A percentile compares a stretch with the other conserved stretches of the same genome.
Evolutionary conservation across 2,797 vertebrate genomes (phyloP).

Genomic region (Sternarchorhynchus goeldii): DNA sequence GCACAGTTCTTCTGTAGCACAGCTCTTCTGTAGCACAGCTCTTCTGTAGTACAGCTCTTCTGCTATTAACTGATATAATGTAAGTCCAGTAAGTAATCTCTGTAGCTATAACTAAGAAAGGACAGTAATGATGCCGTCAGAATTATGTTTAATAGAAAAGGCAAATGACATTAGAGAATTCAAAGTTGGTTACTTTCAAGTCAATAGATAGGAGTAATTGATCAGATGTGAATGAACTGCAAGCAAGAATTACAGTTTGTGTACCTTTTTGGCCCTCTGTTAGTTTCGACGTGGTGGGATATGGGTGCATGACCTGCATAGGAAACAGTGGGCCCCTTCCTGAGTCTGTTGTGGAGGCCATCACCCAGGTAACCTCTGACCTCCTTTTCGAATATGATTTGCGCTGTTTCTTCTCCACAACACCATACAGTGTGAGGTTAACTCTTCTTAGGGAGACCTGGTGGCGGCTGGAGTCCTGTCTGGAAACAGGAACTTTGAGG

Average conservation of each 20-base stretch:
- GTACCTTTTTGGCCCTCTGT: background rate
- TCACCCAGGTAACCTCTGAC: constrained; percentile 81
- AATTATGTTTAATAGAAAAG: too few species aligned
- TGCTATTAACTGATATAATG: background rate
- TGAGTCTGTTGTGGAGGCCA: constrained; percentile 90
- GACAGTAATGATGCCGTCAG: too few species aligned
- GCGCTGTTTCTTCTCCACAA: background rate
- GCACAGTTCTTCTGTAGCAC: too few species aligned
- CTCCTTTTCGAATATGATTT: background rate
- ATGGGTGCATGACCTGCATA: constrained; percentile 99
- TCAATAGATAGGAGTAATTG: too few species aligned
- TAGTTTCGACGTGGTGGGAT: constrained; percentile 97
- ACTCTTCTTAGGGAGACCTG: constrained; percentile 82
- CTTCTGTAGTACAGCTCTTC: too few species aligned
- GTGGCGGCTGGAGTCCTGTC: constrained; percentile 91
- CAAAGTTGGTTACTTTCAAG: background rate
- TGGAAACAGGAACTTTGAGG: constrained; percentile 97
- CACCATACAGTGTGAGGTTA: background rate
- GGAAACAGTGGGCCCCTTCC: constrained; percentile 97
- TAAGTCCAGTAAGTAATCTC: too few species aligned
- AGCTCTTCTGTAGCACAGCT: too few species aligned
- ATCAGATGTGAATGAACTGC: too few species aligned
- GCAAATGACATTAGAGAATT: background rate
- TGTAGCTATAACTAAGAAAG: too few species aligned
- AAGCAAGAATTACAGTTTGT: background rate